Percentiles rank a stretch among this genome's conserved stretches.
Evolutionary conservation across 1,140 invertebrate genomes (phyloP).

Genomic region (Formica selysi): DNA sequence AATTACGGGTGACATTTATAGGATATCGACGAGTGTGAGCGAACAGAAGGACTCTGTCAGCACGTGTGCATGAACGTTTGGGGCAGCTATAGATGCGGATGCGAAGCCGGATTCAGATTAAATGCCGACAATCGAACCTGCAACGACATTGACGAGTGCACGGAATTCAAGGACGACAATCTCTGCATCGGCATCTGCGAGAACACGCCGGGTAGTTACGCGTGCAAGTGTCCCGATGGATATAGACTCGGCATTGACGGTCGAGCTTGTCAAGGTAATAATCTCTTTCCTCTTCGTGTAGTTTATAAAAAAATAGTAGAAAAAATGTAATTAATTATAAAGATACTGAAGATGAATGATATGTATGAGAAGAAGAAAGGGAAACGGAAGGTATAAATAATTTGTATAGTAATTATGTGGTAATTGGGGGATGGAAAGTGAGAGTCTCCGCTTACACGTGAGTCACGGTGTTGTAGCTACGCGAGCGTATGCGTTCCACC

Average conservation of each 20-base stretch:
- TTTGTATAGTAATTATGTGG: not conserved
- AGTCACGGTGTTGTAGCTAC: not conserved
- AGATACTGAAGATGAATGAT: not conserved
- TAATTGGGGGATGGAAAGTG: slow-evolving; percentile 13
- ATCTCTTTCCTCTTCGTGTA: not conserved
- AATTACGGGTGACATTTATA: slow-evolving; percentile 69
- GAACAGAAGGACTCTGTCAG: slow-evolving; percentile 90
- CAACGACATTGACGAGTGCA: slow-evolving; percentile 95
- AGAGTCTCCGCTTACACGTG: not conserved
- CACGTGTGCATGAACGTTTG: slow-evolving; percentile 94
- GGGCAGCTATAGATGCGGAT: slow-evolving; percentile 93
- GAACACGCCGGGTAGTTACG: slow-evolving; percentile 95
- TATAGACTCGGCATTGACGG: slow-evolving; percentile 91
- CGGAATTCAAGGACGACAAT: slow-evolving; percentile 89
- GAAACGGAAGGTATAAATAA: not conserved
- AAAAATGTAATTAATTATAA: not conserved
- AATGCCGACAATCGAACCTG: slow-evolving; percentile 92
- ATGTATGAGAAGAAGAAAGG: not conserved
- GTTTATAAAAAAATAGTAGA: not conserved
- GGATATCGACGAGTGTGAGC: slow-evolving; percentile 90
- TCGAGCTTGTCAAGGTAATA: slow-evolving; percentile 91
- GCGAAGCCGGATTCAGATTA: slow-evolving; percentile 91
- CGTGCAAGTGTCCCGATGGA: slow-evolving; percentile 94
- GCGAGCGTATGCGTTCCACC: slow-evolving; percentile 6
- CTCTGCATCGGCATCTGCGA: slow-evolving; percentile 95